Conservation (phyloP, 2,888 invertebrate genomes). For the Chydorus sphaericus region DNA sequence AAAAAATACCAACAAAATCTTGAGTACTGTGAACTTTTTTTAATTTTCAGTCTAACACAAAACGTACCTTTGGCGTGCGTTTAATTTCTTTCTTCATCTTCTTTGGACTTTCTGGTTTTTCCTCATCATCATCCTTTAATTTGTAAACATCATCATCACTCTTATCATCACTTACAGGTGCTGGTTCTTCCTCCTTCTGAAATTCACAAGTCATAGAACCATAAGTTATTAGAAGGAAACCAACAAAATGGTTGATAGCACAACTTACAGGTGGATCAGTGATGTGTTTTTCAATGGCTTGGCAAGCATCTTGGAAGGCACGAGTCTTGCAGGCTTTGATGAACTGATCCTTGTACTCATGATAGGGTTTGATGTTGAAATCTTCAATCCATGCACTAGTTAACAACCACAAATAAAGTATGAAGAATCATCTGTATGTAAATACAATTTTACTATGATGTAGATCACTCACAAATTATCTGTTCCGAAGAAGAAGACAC, state of each 20-base stretch:
- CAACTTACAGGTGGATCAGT: slow-evolving; percentile 4
- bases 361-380: slow-evolving; percentile 64
- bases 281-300: slow-evolving; percentile 63
- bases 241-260: neutral
- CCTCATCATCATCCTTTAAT: slow-evolving; percentile 8
- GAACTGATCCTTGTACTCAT: slow-evolving; percentile 60
- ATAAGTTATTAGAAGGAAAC: neutral
- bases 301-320: slow-evolving; percentile 61
- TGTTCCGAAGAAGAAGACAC: slow-evolving; percentile 89
- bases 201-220: neutral
- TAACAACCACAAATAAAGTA: slow-evolving; percentile 16
- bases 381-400: slow-evolving; percentile 76
- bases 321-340: slow-evolving; percentile 56
- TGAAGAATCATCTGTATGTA: no score
- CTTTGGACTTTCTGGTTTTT: slow-evolving; percentile 4
- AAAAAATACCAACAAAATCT: no score
- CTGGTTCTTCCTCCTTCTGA: slow-evolving; percentile 7
- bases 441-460: neutral
- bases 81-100: slow-evolving; percentile 10
- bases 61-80: slow-evolving; percentile 12
- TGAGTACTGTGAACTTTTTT: no score
- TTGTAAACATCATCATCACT: slow-evolving; percentile 6
- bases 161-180: neutral
- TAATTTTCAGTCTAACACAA: no score
- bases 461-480: slow-evolving; percentile 72